Evolutionary conservation across 2,797 vertebrate genomes (phyloP).

Genomic region (Protosalanx chinensis): DNA sequence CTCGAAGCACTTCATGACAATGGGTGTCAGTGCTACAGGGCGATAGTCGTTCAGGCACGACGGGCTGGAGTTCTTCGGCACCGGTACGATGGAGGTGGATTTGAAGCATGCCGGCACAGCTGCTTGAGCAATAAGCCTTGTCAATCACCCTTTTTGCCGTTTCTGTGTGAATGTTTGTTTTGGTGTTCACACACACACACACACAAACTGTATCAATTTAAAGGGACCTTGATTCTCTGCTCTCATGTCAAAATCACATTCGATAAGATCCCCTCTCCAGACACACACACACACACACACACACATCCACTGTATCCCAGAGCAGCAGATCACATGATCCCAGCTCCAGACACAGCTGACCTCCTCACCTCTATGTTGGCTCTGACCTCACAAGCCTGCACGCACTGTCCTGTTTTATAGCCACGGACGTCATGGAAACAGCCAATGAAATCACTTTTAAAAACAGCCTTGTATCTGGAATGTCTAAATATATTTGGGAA

Average conservation of each 20-base stretch:
- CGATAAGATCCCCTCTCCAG: too few relatives aligned
- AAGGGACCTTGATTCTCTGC: too few relatives aligned
- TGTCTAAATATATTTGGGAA: too few relatives aligned
- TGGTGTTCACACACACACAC: background rate
- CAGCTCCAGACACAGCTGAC: background rate
- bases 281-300: background rate
- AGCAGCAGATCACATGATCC: background rate
- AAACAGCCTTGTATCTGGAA: background rate
- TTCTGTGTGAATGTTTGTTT: slow-evolving; percentile 11
- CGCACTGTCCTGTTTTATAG: background rate
- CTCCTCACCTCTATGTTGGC: background rate
- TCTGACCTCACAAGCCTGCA: background rate
- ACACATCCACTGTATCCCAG: background rate
- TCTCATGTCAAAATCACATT: too few relatives aligned
- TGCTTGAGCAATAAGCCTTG: background rate
- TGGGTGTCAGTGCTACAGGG: too few relatives aligned
- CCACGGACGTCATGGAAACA: slow-evolving; percentile 5
- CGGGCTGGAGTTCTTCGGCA: too few relatives aligned
- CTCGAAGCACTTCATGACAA: too few relatives aligned
- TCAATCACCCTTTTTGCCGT: background rate
- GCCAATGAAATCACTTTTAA: too few relatives aligned
- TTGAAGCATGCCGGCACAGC: too few relatives aligned
- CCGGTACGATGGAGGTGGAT: too few relatives aligned
- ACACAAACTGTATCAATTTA: too few relatives aligned
- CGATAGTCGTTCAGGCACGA: too few relatives aligned